Conservation (phyloP, 64 coral and sea anemone genomes). For the Pocillopora damicornis region DNA sequence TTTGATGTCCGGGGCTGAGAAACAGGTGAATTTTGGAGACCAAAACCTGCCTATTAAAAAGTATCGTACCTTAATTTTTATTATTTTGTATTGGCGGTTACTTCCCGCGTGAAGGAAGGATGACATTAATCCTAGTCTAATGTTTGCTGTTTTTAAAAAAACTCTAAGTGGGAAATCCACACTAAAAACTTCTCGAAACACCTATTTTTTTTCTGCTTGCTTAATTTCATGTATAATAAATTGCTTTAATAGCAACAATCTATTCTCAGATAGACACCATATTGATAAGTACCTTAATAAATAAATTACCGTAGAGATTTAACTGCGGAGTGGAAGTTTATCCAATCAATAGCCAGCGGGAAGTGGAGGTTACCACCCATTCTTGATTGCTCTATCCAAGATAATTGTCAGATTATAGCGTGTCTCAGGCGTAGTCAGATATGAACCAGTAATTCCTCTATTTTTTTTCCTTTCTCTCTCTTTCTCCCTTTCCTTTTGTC, state of each 20-base stretch:
- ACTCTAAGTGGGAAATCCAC: background rate
- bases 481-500: too few relatives aligned
- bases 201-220: background rate
- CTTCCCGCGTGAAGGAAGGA: background rate
- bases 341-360: conserved; percentile 2
- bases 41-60: background rate
- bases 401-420: background rate
- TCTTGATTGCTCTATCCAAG: background rate
- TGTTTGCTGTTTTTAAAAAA: background rate
- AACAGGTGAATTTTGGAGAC: conserved; percentile 30
- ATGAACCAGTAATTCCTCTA: too few relatives aligned
- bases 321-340: background rate
- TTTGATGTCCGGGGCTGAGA: background rate
- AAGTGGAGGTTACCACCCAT: background rate
- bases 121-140: background rate
- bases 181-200: background rate
- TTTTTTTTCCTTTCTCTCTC: too few relatives aligned
- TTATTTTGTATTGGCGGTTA: background rate
- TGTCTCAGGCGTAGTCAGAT: too few relatives aligned
- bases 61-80: background rate
- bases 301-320: background rate
- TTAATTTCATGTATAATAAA: conserved; percentile 17
- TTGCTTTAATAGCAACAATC: conserved; percentile 2
- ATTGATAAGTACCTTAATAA: background rate
- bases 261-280: background rate